Evolutionary conservation across 2,888 invertebrate genomes (phyloP), one percentile per base, ranked within the genome.

Genomic region (Brachylomia viminalis): DNA sequence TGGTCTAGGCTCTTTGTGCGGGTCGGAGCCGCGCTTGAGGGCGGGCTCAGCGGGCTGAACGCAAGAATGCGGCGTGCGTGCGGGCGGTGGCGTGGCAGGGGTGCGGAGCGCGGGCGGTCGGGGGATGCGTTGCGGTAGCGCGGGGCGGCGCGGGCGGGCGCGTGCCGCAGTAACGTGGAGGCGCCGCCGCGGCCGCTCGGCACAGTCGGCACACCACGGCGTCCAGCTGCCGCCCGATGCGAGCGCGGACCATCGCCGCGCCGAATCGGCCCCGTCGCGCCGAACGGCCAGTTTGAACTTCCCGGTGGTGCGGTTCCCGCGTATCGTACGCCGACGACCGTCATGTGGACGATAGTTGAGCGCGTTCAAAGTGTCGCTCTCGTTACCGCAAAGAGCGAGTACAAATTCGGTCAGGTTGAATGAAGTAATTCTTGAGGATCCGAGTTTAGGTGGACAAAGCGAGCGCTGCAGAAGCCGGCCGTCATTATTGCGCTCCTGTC

Each of bases 31-130:
- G 89, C 88, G 89, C 87, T 89, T 87, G 83, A 86, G 91, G 90
- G 92, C 90, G 92, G 92, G 91, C 89, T 90, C 90, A 93, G 92
- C 90, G 92, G 92, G 91, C 89, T 90, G 90, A 93, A 93, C 92
- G 95, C 94, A 95, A 94, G 95, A 95, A 95, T 95, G 95, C 95
- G 95, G 95, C 94, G 95, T 95, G 96, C 95, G 96, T 95, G 95
- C 93, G 94, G 94, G 91, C 87, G 91, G 89, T 82, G 92, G 91
- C 89, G 92, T 90, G 92, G 91, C 89, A 52, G 89, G 90, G 89
- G 89, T 76, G 90, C 85, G 90, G 92, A 91, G 87, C 86, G 91
- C 86, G 90, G 88, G 90, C 82, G 90, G 89, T 90, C 90, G 92
- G 92, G 92, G 94, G 93, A 93, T 93, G 92, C 92, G 92, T 92